A percentile compares a stretch with the other conserved stretches of the same genome.
Evolutionary conservation across 2,797 vertebrate genomes (phyloP).

Genomic region (Perodicticus potto): DNA sequence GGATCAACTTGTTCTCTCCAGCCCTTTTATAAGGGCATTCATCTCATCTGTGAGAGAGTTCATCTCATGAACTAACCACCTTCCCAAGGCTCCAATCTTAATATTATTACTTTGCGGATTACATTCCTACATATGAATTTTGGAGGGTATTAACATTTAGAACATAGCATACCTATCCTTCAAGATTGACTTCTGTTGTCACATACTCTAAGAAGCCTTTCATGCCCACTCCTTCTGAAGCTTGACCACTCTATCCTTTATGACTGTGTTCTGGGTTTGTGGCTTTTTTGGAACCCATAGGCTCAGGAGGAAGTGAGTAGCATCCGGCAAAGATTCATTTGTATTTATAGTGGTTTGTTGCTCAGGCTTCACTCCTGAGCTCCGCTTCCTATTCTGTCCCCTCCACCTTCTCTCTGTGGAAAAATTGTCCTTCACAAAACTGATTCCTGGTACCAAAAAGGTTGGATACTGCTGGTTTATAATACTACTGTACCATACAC

Average conservation of each 20-base stretch:
- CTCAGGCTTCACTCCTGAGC: no score
- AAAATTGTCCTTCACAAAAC: no score
- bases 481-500: background rate
- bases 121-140: background rate
- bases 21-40: background rate
- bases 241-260: background rate
- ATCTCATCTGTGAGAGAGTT: background rate
- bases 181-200: constrained; percentile 39
- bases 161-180: background rate
- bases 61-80: background rate
- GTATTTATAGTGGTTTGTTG: no score
- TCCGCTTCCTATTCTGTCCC: no score
- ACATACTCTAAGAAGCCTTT: constrained; percentile 29
- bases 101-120: background rate
- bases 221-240: background rate
- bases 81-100: background rate
- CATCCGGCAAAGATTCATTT: no score
- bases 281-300: no score
- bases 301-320: no score
- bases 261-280: background rate
- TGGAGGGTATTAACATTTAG: background rate
- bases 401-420: no score
- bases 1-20: background rate
- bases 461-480: no score
- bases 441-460: no score